phyloP scores from a whole-genome alignment of 2,888 invertebrate genomes.

The Agrotis clavis region DNA sequence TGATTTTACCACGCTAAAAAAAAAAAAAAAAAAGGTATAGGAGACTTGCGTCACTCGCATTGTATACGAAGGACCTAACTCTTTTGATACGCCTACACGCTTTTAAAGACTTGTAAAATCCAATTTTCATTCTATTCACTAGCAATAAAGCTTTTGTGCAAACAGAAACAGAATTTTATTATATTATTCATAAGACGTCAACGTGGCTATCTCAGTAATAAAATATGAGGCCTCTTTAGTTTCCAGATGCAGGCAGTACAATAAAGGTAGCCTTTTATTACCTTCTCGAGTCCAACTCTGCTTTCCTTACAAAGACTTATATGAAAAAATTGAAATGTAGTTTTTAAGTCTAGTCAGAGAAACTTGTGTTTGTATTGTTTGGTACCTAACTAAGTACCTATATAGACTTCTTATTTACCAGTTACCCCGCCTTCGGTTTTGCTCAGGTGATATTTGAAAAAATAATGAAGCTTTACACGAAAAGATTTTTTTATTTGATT shows the following conservation, averaged over 20 bases:
- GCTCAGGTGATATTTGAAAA: too few relatives aligned
- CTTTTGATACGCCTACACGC: too few relatives aligned
- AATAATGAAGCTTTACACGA: too few relatives aligned
- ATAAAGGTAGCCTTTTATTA: slow-evolving; percentile 28
- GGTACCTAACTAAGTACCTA: too few relatives aligned
- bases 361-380: too few relatives aligned
- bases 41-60: too few relatives aligned
- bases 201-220: slow-evolving; percentile 15
- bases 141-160: slow-evolving; percentile 3
- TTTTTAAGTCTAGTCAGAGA: background rate
- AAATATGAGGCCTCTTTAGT: slow-evolving; percentile 41
- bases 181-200: slow-evolving; percentile 23
- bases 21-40: too few relatives aligned
- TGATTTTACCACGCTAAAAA: too few relatives aligned
- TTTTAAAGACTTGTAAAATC: background rate
- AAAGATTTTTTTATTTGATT: too few relatives aligned
- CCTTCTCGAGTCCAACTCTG: background rate
- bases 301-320: slow-evolving; percentile 20
- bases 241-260: slow-evolving; percentile 14
- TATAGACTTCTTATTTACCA: too few relatives aligned
- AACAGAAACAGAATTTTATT: slow-evolving; percentile 36
- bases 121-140: slow-evolving; percentile 13
- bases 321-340: slow-evolving; percentile 10
- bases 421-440: too few relatives aligned
- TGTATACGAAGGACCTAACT: too few relatives aligned